Evolutionary conservation across 2,797 vertebrate species (phyloP).

Genomic region (Catostomus latipinnis): DNA sequence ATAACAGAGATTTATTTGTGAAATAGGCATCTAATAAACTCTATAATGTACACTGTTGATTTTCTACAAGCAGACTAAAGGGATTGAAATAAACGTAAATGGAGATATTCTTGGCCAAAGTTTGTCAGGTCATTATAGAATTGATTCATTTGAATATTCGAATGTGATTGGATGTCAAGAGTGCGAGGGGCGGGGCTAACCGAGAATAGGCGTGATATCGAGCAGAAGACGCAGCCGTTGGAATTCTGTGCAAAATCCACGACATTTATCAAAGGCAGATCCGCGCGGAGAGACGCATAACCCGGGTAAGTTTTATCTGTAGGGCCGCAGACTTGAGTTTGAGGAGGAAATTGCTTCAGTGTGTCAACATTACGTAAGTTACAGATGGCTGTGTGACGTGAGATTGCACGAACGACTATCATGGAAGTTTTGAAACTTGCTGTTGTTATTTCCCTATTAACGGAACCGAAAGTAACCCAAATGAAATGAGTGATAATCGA

Average conservation of each 20-base stretch:
- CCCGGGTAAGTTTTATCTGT: background rate
- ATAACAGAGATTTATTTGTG: too few species aligned
- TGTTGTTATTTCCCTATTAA: background rate
- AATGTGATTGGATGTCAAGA: conserved; percentile 58
- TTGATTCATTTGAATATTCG: background rate
- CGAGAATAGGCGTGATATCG: background rate
- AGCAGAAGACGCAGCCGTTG: conserved; percentile 35
- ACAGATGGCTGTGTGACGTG: background rate
- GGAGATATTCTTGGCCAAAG: too few species aligned
- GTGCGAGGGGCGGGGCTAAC: conserved; percentile 50
- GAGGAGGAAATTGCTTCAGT: background rate
- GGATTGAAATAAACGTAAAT: too few species aligned
- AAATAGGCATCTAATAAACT: too few species aligned
- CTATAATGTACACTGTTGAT: too few species aligned
- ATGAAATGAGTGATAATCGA: background rate
- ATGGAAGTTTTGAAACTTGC: conserved; percentile 30
- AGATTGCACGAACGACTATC: background rate
- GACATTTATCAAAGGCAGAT: background rate
- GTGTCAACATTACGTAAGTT: conserved; percentile 12
- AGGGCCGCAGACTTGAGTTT: background rate
- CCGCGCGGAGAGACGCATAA: background rate
- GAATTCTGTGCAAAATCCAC: background rate
- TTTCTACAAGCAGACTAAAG: too few species aligned
- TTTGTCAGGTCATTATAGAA: too few species aligned
- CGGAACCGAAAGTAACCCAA: background rate